Evolutionary conservation across 2,797 vertebrate species (phyloP).

Genomic region (Onychomys leucogaster): DNA sequence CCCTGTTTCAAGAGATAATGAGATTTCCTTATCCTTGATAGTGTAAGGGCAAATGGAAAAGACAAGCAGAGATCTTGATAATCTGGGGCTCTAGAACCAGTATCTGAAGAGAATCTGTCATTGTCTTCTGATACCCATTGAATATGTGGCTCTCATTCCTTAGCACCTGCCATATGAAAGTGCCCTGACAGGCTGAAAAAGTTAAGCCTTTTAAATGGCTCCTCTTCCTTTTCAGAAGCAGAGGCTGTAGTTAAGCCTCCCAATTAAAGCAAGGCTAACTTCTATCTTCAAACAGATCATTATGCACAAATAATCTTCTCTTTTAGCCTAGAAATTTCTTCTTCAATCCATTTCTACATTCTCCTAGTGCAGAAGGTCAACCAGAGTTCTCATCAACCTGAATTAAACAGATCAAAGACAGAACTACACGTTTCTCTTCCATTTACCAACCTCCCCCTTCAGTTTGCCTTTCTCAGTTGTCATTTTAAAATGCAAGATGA

Average conservation of each 20-base stretch:
- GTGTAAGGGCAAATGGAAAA: conserved; percentile 61
- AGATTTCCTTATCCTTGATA: conserved; percentile 55
- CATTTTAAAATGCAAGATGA: conserved; percentile 36
- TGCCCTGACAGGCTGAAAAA: conserved; percentile 17
- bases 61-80: conserved; percentile 51
- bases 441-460: background rate
- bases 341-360: background rate
- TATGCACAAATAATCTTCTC: conserved; percentile 40
- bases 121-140: background rate
- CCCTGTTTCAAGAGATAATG: conserved; percentile 71
- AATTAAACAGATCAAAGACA: conserved; percentile 60
- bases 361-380: background rate
- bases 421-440: background rate
- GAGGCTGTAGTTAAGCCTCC: conserved; percentile 23
- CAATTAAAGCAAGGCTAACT: conserved; percentile 39
- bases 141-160: conserved; percentile 45
- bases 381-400: background rate
- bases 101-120: background rate
- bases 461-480: conserved; percentile 35
- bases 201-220: conserved; percentile 50
- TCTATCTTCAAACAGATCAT: conserved; percentile 52
- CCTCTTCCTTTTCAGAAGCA: conserved; percentile 32
- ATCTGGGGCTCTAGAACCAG: conserved; percentile 55
- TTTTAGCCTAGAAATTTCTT: conserved; percentile 3
- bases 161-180: background rate